Evolutionary conservation across 1,140 invertebrate genomes (phyloP).

Genomic region (Callitettix versicolor): DNA sequence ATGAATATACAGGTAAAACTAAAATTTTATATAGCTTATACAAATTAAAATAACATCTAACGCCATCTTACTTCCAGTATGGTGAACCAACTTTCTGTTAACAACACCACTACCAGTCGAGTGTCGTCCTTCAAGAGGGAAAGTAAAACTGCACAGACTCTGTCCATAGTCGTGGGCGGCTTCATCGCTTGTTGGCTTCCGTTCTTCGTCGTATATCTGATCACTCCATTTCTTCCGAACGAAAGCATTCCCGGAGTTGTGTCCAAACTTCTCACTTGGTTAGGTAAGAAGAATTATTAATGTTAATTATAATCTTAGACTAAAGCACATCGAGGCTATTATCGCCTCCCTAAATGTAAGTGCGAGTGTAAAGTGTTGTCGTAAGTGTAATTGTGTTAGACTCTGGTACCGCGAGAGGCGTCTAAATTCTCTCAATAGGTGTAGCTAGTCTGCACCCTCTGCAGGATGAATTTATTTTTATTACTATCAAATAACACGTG

Average conservation of each 20-base stretch:
- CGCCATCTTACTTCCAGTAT: constrained; percentile 7
- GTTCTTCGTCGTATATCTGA: constrained; percentile 77
- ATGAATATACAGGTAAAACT: too few species aligned
- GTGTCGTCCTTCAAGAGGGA: constrained; percentile 58
- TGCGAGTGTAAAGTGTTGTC: too few species aligned
- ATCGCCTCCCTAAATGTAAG: too few species aligned
- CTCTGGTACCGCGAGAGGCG: too few species aligned
- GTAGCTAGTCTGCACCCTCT: too few species aligned
- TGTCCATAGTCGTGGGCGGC: constrained; percentile 83
- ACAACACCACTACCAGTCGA: constrained; percentile 30
- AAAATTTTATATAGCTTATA: too few species aligned
- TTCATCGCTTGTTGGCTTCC: constrained; percentile 85
- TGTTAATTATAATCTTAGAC: too few species aligned
- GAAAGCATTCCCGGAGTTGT: constrained; percentile 41
- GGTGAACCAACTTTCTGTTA: constrained; percentile 9
- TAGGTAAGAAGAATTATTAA: constrained; percentile 56
- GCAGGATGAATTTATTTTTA: too few species aligned
- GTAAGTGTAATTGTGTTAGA: too few species aligned
- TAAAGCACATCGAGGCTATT: too few species aligned
- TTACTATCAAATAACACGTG: too few species aligned
- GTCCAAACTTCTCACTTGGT: constrained; percentile 77
- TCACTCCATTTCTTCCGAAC: constrained; percentile 56
- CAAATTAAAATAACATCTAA: constrained; percentile 12
- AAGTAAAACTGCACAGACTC: constrained; percentile 78
- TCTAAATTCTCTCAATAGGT: too few species aligned